phyloP scores from a whole-genome alignment of 2,797 vertebrate species.

The Chanos chanos region DNA sequence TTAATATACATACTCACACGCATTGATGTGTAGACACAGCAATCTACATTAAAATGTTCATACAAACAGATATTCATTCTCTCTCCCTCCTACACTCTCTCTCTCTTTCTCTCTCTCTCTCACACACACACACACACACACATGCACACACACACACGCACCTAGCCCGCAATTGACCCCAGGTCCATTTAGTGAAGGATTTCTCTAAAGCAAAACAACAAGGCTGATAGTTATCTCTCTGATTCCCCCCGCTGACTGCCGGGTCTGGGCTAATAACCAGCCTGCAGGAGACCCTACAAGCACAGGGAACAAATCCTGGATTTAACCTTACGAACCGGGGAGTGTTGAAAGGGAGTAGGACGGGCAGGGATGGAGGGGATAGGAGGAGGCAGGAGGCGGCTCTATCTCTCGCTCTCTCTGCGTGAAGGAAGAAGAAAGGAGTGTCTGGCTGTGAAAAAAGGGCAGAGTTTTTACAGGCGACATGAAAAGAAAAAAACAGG shows the following conservation, averaged over 20 bases:
- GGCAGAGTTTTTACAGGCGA: slow-evolving; percentile 33
- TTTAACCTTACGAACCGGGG: slow-evolving; percentile 50
- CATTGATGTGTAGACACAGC: no score
- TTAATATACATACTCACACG: no score
- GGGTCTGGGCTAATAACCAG: slow-evolving; percentile 37
- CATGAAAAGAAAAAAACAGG: slow-evolving; percentile 34
- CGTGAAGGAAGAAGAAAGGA: slow-evolving; percentile 37
- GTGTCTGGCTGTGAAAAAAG: slow-evolving; percentile 37
- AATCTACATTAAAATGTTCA: no score
- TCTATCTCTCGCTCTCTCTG: slow-evolving; percentile 22
- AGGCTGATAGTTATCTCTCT: slow-evolving; percentile 34
- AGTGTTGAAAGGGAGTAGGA: slow-evolving; percentile 13
- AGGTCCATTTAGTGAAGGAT: slow-evolving; percentile 27
- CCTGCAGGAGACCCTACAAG: slow-evolving; percentile 39
- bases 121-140: slow-evolving; percentile 14
- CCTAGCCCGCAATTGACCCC: slow-evolving; percentile 11
- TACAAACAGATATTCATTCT: slow-evolving; percentile 22
- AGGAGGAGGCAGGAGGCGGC: slow-evolving; percentile 8
- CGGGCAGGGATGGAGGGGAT: not conserved
- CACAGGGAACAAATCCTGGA: slow-evolving; percentile 52
- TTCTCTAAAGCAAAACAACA: slow-evolving; percentile 35
- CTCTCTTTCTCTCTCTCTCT: slow-evolving; percentile 17
- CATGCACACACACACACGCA: slow-evolving; percentile 10
- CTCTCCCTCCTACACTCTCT: not conserved
- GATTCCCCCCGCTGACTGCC: slow-evolving; percentile 23